Evolutionary conservation across 2,888 invertebrate species (phyloP).

Genomic region (Cosmia pyralina): DNA sequence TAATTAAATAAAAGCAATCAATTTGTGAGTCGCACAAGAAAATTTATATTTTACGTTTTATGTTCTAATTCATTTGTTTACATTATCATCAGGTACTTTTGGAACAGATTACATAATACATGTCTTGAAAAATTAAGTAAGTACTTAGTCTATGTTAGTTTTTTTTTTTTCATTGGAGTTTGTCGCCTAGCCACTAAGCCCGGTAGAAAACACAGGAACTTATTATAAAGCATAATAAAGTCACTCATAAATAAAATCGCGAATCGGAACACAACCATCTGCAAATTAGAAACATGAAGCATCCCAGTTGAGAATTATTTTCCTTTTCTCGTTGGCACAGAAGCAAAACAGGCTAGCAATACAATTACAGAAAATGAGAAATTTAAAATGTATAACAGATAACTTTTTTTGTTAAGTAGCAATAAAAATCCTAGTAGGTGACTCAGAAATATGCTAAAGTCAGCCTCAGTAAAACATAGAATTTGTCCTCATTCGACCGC

Average conservation of each 20-base stretch:
- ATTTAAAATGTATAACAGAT: constrained; percentile 44
- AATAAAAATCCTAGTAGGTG: constrained; percentile 43
- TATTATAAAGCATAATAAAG: not conserved
- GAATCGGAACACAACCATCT: constrained; percentile 21
- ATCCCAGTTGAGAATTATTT: constrained; percentile 24
- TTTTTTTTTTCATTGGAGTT: no score
- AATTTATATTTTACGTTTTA: not conserved
- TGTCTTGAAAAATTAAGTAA: not conserved
- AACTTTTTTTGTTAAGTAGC: constrained; percentile 36
- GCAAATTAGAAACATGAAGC: constrained; percentile 21
- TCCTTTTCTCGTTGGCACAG: constrained; percentile 48
- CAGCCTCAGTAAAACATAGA: constrained; percentile 1
- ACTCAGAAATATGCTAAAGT: constrained; percentile 28
- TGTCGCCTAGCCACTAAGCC: not conserved
- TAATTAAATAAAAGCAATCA: not conserved
- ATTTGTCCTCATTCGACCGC: constrained; percentile 41
- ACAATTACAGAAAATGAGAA: constrained; percentile 49
- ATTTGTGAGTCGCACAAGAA: not conserved
- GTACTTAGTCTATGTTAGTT: no score
- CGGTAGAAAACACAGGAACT: not conserved
- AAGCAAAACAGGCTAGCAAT: constrained; percentile 47
- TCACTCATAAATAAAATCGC: constrained; percentile 3
- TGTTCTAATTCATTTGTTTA: not conserved
- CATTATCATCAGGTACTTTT: not conserved
- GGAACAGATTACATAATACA: no score